Conservation (phyloP, 1,140 invertebrate genomes). For the Solenopsis fugax region DNA sequence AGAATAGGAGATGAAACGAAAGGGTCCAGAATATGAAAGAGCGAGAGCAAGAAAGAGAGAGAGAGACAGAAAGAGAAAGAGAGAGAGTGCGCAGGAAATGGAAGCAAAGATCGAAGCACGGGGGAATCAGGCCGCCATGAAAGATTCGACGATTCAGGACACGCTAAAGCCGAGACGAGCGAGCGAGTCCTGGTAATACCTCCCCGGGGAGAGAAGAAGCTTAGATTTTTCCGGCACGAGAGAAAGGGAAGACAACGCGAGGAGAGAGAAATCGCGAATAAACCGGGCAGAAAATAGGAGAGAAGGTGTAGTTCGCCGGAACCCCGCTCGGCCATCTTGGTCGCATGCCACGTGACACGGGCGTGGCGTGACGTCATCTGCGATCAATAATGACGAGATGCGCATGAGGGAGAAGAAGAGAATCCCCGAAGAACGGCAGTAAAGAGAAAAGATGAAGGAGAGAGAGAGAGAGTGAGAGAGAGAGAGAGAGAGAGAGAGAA, state of each 20-base stretch:
- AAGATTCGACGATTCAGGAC: conserved; percentile 20
- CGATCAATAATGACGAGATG: conserved; percentile 85
- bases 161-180: conserved; percentile 11
- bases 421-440: conserved; percentile 31
- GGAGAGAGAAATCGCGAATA: conserved; percentile 42
- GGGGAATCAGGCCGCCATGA: conserved; percentile 2
- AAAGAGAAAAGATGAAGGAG: conserved; percentile 47
- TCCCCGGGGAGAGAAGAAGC: not conserved
- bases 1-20: conserved; percentile 14
- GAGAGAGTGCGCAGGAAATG: conserved; percentile 34
- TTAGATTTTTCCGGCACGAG: conserved; percentile 51
- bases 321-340: conserved; percentile 82
- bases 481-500: conserved; percentile 24
- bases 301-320: conserved; percentile 62
- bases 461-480: conserved; percentile 12
- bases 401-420: conserved; percentile 55
- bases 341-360: conserved; percentile 84
- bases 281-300: conserved; percentile 45
- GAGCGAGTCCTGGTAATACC: conserved; percentile 12
- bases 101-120: conserved; percentile 30
- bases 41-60: not conserved
- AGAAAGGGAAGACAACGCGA: conserved; percentile 23
- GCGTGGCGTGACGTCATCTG: conserved; percentile 85
- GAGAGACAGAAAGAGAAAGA: not conserved
- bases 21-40: not conserved